phyloP scores from a whole-genome alignment of 2,113 vertebrate genomes.

The Daboia siamensis region DNA sequence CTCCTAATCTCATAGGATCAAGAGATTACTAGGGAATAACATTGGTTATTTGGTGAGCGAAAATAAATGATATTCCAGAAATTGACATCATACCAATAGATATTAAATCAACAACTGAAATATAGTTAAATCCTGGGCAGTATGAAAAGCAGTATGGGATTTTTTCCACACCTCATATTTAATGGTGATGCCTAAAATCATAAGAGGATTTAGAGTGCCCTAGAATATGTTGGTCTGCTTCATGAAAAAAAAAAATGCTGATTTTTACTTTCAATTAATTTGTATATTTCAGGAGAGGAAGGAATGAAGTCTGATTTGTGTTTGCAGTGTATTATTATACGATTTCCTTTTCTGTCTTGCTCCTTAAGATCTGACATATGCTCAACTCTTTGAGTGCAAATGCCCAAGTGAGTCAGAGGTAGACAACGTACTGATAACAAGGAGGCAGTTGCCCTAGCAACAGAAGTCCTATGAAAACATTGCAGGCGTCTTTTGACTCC shows the following conservation, averaged over 20 bases:
- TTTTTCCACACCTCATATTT: not conserved
- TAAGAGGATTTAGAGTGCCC: not conserved
- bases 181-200: not conserved
- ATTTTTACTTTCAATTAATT: not conserved
- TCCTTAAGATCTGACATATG: slow-evolving; percentile 20
- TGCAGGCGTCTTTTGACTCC: slow-evolving; percentile 44
- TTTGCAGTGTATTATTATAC: not conserved
- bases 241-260: not conserved
- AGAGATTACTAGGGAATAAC: not conserved
- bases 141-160: not conserved
- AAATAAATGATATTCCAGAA: not conserved
- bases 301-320: not conserved
- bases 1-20: not conserved
- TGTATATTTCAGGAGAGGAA: not conserved
- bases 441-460: slow-evolving; percentile 60
- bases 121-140: not conserved
- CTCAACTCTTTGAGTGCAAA: slow-evolving; percentile 23
- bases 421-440: slow-evolving; percentile 38
- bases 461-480: slow-evolving; percentile 55
- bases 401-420: slow-evolving; percentile 50
- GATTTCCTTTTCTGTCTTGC: not conserved
- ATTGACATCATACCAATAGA: not conserved
- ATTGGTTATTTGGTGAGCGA: not conserved
- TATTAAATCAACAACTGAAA: not conserved
- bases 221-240: not conserved